A percentile compares a stretch with the other conserved stretches of the same genome.
Conservation (phyloP, 2,113 vertebrate species). For the Platysternon megacephalum region DNA sequence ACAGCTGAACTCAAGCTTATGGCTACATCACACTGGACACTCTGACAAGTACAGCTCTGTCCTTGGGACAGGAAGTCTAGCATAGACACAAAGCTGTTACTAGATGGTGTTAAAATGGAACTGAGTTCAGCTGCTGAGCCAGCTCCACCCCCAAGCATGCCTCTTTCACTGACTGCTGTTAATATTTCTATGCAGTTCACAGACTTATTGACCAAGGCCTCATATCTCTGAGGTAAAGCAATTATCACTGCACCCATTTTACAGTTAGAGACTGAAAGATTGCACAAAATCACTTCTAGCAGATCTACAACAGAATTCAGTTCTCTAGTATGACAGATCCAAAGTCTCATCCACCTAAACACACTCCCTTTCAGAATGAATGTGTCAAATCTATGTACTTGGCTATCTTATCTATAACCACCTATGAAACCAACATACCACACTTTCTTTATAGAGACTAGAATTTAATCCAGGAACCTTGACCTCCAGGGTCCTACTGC, state of each 20-base stretch:
- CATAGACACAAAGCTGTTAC: accelerated
- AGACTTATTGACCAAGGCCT: not conserved
- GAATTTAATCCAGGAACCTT: not conserved
- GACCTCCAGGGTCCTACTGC: not conserved
- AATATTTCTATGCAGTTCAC: not conserved
- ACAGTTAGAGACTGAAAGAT: not conserved
- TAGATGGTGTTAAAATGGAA: not conserved
- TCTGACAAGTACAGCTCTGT: not conserved
- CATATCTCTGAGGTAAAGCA: not conserved
- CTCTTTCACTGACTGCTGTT: not conserved
- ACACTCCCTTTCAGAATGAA: not conserved
- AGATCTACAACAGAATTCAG: not conserved
- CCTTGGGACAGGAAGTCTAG: not conserved
- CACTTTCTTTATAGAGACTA: not conserved
- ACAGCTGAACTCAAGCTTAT: not conserved
- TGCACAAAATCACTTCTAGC: not conserved
- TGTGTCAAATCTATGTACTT: not conserved
- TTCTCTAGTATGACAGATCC: not conserved
- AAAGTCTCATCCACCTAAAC: not conserved
- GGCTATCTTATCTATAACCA: not conserved
- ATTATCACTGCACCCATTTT: not conserved
- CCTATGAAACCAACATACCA: not conserved
- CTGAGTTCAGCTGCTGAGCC: not conserved
- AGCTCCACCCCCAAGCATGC: not conserved
- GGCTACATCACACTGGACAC: not conserved